Conservation (phyloP, 2,797 vertebrate genomes). For the Cephalopachus bancanus region DNA sequence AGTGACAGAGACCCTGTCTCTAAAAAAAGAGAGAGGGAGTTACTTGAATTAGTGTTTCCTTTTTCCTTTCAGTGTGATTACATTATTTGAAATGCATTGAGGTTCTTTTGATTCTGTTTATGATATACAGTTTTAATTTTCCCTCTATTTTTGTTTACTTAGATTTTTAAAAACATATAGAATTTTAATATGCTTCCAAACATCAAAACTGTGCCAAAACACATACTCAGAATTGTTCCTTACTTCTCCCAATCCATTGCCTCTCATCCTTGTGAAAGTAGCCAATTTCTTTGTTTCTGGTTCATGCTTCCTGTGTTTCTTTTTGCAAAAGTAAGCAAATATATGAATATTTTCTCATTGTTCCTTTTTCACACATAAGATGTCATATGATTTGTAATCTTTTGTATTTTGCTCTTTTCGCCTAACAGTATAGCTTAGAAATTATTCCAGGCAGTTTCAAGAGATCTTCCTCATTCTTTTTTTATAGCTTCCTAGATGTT, state of each 20-base stretch:
- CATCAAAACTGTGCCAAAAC: constrained; percentile 38
- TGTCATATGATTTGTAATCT: constrained; percentile 47
- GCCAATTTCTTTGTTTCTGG: constrained; percentile 51
- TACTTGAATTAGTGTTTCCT: not conserved
- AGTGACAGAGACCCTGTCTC: too few species aligned
- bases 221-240: constrained; percentile 24
- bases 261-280: constrained; percentile 21
- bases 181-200: constrained; percentile 35
- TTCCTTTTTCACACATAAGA: constrained; percentile 36
- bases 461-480: not conserved
- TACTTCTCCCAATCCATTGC: not conserved
- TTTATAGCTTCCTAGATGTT: constrained; percentile 56
- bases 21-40: not conserved
- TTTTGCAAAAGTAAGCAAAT: constrained; percentile 63
- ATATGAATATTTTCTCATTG: constrained; percentile 41
- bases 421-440: constrained; percentile 48
- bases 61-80: not conserved
- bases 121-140: not conserved
- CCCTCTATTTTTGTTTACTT: not conserved
- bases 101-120: constrained; percentile 41
- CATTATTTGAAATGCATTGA: constrained; percentile 43
- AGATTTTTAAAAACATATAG: not conserved
- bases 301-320: constrained; percentile 37
- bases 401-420: constrained; percentile 42
- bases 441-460: constrained; percentile 39